Percentiles rank a stretch among this genome's conserved stretches.
Evolutionary conservation across 2,113 vertebrate species (phyloP).

Genomic region (Tyto alba): DNA sequence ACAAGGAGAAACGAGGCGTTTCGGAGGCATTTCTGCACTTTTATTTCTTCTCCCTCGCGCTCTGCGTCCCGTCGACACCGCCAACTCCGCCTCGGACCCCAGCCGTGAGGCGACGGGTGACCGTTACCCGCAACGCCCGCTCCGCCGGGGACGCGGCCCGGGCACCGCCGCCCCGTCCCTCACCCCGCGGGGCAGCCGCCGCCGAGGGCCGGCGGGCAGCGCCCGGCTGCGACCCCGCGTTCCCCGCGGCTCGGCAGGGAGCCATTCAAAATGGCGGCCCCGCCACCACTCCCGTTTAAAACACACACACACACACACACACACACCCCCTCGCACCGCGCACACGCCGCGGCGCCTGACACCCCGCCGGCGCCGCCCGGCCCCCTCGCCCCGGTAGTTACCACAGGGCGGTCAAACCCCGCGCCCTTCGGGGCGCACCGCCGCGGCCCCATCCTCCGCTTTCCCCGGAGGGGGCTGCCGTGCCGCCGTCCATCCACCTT

Average conservation of each 20-base stretch:
- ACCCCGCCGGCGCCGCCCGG: background rate
- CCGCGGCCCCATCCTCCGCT: background rate
- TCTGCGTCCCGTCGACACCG: background rate
- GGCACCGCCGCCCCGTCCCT: background rate
- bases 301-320: too few species aligned
- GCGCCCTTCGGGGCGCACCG: background rate
- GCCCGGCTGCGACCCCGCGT: constrained; percentile 15
- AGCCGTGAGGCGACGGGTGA: background rate
- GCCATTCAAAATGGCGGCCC: constrained; percentile 71
- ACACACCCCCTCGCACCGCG: constrained; percentile 38
- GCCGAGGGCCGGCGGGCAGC: background rate
- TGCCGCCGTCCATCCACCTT: background rate
- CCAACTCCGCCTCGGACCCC: background rate
- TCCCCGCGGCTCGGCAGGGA: constrained; percentile 36
- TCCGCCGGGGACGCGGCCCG: background rate
- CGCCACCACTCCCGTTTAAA: constrained; percentile 54
- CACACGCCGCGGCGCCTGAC: background rate
- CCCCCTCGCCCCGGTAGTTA: background rate
- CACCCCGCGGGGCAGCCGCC: background rate
- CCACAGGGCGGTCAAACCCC: background rate
- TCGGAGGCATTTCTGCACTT: background rate
- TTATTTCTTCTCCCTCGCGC: background rate
- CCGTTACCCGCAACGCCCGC: background rate
- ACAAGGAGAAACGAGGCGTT: background rate
- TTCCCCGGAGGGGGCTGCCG: background rate